Evolutionary conservation across 1,140 invertebrate genomes (phyloP).

Genomic region (Agrypnia vestita): DNA sequence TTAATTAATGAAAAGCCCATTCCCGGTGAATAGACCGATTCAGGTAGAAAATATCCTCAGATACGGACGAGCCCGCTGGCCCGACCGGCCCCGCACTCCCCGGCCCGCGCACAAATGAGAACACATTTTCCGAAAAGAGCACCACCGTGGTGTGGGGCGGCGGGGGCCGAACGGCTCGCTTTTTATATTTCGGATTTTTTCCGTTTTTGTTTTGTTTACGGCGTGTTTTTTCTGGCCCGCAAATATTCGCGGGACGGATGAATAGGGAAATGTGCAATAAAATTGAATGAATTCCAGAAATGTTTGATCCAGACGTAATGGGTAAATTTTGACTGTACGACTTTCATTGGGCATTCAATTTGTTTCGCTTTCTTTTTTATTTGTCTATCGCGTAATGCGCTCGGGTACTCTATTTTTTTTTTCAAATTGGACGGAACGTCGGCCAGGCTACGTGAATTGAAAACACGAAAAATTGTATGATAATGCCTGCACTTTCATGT

Average conservation of each 20-base stretch:
- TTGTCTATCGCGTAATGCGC: neutral
- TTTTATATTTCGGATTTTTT: constrained; percentile 52
- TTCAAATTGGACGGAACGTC: neutral
- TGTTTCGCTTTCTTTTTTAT: constrained; percentile 21
- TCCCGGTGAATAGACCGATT: constrained; percentile 46
- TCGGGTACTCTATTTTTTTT: constrained; percentile 5
- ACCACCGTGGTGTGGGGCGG: constrained; percentile 37
- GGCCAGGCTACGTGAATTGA: neutral
- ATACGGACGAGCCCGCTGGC: constrained; percentile 39
- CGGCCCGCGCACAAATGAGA: constrained; percentile 35
- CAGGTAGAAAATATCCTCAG: constrained; percentile 48
- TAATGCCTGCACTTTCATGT: neutral
- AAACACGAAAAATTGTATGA: neutral
- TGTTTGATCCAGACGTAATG: constrained; percentile 44
- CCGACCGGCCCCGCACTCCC: constrained; percentile 18
- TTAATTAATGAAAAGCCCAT: constrained; percentile 62
- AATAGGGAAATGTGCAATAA: constrained; percentile 49
- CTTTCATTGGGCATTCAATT: constrained; percentile 27
- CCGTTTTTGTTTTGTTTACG: constrained; percentile 42
- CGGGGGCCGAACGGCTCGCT: constrained; percentile 44
- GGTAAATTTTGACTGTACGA: neutral
- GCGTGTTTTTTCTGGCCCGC: constrained; percentile 29
- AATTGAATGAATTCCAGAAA: constrained; percentile 57
- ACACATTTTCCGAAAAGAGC: constrained; percentile 44
- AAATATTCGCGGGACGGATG: constrained; percentile 50